Base-by-base conservation (phyloP, 2,113 vertebrate species). In the Forbesichthys papilliferus region DNA sequence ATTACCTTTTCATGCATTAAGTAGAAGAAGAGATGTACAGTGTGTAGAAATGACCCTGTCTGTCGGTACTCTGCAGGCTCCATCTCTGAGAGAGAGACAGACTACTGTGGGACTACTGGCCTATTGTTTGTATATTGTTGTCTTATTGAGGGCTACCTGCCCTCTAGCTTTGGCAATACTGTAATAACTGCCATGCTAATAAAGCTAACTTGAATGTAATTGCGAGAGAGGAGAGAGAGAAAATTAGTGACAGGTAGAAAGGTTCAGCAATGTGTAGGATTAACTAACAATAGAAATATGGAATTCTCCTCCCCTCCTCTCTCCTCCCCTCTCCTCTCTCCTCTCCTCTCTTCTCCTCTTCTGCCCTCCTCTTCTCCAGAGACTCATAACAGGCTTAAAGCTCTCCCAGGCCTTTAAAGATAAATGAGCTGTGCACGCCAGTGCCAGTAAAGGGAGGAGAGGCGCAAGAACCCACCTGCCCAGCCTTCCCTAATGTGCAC, bases 341-440 rank as follows among this genome's bases (percentile, higher is more conserved):
- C 16, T 0, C 16, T 16, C 34, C 13, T 55, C 61, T 51, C 27
- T 53, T 51, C 27, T 18, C 14, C 49, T 34, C 51, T 33, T 14
- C 11, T 16, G 4, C 4, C 27, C 61, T 63, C 42, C 14, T 33
- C 9, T 9, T 20, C 61, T 62, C 61, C 42, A 3, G 47, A 27
- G 16, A 63, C 18, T 5, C 47, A 6, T 63, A 63, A 63, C 61
- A 48, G 61, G 61, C 49, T 63, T 63, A 49, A 20, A 63, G 16
- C 48, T 49, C 61, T 63, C 61, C 18, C 48, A 49, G 61, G 47
- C 48, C 47, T 63, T 63, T 51, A 63, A 63, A 63, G 49, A 63
- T 49, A 9, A 27, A 63, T 49, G 47, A 51, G n/a, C 12, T 60
- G 20, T 60, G 58, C n/a, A 42, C 16, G 9, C 14, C 16, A 48